Base-by-base conservation (phyloP, 2,888 invertebrate genomes). In the Acholoe squamosa region DNA sequence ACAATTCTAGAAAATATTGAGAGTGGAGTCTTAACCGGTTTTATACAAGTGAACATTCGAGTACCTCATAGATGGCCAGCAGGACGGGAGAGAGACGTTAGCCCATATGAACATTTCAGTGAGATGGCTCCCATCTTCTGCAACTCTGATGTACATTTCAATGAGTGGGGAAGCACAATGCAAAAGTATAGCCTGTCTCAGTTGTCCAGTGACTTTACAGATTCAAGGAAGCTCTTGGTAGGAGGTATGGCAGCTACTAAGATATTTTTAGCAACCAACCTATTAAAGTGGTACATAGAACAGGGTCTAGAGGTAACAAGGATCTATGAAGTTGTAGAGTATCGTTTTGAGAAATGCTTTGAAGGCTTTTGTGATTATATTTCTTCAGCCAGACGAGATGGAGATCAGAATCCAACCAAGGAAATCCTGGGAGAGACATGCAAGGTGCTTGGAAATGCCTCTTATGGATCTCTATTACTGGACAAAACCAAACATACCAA, bases 201-300 rank as follows among this genome's bases (percentile, higher is more conserved):
- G 10, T 25, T 19, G 5, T 12, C 67, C n/a, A 33, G 80, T 28
- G 33, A 19, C 31, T 80, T 43, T n/a, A 33, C 33, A 80, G 43
- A 80, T 16, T 19, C 28, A 12, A 12, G 80, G 16, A 33, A 43
- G n/a, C 80, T 80, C 5, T 31, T 80, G n/a, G 33, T 80, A 19
- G 80, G 80, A 10, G 80, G 80, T 16, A 28, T 80, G 33, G 43
- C 34, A 28, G 80, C 80, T 7, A 31, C 10, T 14, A 80, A 80
- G 33, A 34, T 80, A 28, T 80, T 80, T 19, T 31, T 80, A 31
- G 80, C 80, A 7, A 80, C 80, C 80, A 33, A 33, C n/a, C 31
- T 80, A 19, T 80, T 80, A n/a, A 80, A 43, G 33, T 80, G 80
- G 80, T 80, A 80, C 33, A 12, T 80, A 28, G 80, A 80, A n/a